These are phyloP conservation scores for Kuschelorhynchus macadamiae DNA, from an alignment of 2,888 invertebrate species.

Conservation along the genomic window DNA sequence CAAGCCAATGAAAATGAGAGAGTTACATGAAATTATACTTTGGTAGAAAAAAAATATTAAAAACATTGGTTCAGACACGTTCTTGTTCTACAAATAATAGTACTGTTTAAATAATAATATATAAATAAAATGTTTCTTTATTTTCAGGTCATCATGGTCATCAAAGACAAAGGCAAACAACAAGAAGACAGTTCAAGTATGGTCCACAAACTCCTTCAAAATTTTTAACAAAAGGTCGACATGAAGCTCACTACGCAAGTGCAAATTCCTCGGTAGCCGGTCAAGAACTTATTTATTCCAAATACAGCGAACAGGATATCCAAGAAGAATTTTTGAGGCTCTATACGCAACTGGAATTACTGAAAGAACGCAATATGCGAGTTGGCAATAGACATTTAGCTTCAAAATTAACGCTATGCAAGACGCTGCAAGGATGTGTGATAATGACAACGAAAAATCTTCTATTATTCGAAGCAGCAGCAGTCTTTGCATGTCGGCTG, in stretches of 20 bases:
- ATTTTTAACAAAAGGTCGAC: constrained; percentile 77
- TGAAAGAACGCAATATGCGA: constrained; percentile 84
- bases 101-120: too few relatives aligned
- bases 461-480: constrained; percentile 54
- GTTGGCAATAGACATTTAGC: constrained; percentile 82
- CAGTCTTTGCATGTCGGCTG: constrained; percentile 47
- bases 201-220: constrained; percentile 78
- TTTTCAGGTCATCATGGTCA: constrained; percentile 90
- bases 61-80: too few relatives aligned
- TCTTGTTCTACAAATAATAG: too few relatives aligned
- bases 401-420: constrained; percentile 85
- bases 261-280: constrained; percentile 72
- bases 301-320: constrained; percentile 71
- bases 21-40: too few relatives aligned
- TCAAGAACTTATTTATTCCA: constrained; percentile 66
- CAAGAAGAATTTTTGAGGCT: constrained; percentile 86
- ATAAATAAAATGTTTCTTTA: background rate
- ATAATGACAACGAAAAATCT: constrained; percentile 63
- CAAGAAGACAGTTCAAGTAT: constrained; percentile 81
- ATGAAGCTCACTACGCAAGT: constrained; percentile 76
- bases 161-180: constrained; percentile 86
- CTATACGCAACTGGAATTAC: constrained; percentile 82
- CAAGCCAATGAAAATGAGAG: too few relatives aligned
- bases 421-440: constrained; percentile 78
- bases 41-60: too few relatives aligned